Conservation (phyloP, 2,113 vertebrate species). For the Heterotilapia buettikoferi region DNA sequence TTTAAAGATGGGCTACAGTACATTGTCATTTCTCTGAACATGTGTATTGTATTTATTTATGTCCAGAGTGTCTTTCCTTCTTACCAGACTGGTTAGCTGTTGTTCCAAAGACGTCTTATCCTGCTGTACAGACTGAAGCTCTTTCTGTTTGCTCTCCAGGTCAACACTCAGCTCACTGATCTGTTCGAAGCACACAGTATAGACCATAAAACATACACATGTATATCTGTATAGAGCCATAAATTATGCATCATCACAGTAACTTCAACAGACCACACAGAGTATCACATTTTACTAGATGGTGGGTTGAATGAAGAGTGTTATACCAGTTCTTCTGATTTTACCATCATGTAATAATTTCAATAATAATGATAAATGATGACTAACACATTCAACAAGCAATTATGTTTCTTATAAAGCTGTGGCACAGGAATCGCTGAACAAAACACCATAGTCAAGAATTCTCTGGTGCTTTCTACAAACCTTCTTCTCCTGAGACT, state of each 20-base stretch:
- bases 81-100: slow-evolving; percentile 83
- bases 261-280: neutral
- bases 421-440: neutral
- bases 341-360: neutral
- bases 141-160: slow-evolving; percentile 81
- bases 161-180: slow-evolving; percentile 81
- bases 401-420: neutral
- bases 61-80: neutral
- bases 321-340: neutral
- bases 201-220: neutral
- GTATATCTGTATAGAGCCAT: neutral
- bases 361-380: neutral
- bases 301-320: neutral
- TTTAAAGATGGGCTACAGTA: neutral
- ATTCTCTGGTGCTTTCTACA: neutral
- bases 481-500: slow-evolving; percentile 71
- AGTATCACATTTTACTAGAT: neutral
- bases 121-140: slow-evolving; percentile 73
- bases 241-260: neutral
- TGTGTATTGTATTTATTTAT: neutral
- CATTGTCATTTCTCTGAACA: neutral
- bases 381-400: neutral
- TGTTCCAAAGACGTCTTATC: slow-evolving; percentile 80
- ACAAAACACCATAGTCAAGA: neutral
- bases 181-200: slow-evolving; percentile 57